Conservation (phyloP, 2,888 invertebrate genomes). For the Apotomis capreana region DNA sequence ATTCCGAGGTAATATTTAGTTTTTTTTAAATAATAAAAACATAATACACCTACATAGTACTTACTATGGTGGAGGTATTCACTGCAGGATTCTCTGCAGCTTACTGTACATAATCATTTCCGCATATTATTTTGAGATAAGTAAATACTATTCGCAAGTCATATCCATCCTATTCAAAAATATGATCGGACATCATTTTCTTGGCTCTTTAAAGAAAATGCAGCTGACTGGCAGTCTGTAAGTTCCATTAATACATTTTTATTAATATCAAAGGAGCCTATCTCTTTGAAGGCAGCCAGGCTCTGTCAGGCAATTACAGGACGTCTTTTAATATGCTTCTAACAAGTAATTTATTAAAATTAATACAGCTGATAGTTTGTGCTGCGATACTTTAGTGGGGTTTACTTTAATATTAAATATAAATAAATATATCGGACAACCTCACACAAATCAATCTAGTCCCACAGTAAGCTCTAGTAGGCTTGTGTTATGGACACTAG, state of each 20-base stretch:
- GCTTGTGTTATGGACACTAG: too few species aligned
- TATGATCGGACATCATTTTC: slow-evolving; percentile 78
- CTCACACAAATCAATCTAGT: too few species aligned
- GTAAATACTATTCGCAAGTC: slow-evolving; percentile 18
- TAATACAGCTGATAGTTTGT: slow-evolving; percentile 10
- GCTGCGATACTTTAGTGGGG: not conserved
- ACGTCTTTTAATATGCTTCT: slow-evolving; percentile 44
- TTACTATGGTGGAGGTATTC: too few species aligned
- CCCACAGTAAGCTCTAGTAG: too few species aligned
- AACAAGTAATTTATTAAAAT: slow-evolving; percentile 39
- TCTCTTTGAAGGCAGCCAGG: slow-evolving; percentile 59
- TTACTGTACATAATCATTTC: too few species aligned
- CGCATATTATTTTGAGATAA: not conserved
- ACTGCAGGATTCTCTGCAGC: too few species aligned
- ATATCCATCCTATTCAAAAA: slow-evolving; percentile 55
- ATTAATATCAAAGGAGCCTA: slow-evolving; percentile 70
- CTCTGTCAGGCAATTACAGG: slow-evolving; percentile 55
- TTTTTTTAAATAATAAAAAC: too few species aligned
- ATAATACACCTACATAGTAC: too few species aligned
- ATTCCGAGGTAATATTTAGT: too few species aligned
- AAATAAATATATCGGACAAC: too few species aligned
- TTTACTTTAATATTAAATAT: too few species aligned
- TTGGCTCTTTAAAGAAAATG: slow-evolving; percentile 81
- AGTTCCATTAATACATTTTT: slow-evolving; percentile 79
- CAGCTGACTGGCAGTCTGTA: slow-evolving; percentile 76